Base-by-base conservation (phyloP, 2,797 vertebrate species). In the Dallia pectoralis region DNA sequence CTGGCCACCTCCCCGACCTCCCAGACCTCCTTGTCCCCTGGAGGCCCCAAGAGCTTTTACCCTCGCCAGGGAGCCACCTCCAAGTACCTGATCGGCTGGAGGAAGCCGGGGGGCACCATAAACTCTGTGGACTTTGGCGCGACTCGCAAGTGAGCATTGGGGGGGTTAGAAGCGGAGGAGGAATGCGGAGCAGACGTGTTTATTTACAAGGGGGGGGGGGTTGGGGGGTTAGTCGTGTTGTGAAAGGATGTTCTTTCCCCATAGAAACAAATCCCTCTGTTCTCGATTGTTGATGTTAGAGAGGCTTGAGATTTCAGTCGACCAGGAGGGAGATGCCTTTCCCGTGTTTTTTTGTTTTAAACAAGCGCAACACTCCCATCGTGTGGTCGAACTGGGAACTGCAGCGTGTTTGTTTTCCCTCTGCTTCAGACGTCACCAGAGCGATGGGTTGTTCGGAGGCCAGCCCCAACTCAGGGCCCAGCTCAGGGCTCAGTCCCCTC, bases 71-170 rank as follows among this genome's bases (percentile, higher is more conserved):
- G 97, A 49, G 96, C 97, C 53, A 99, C 97, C 67, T 98, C 97
- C 75, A 99, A 98, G 91, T 99, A 97, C 89, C 93, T 99, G 82
- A 99, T 98, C 1, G 97, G 97, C 88, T 99, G 97, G 97, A 98
- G 95, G 87, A 99, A 99, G 83, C 97, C 97, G 0, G 97, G 97
- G 79, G 95, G 97, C 85, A 97, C 95, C 72, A 96, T 98, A 91
- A 98, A 98, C 93, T 96, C 97, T 4, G 96, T 99, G 90, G 97
- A 97, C 77, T 99, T 99, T 89, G 95, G 96, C 92, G 96, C 93
- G 91, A 95, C 95, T 74, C 95, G 96, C 91, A 99, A 99, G 97
- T 99, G 95, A 95, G 95, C 67, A 59, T 40, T n/a, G 47, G 15
- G 44, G 9, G 29, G 33, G 30, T 25, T 32, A n/a, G n/a, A n/a